A percentile compares a stretch with the other conserved stretches of the same genome.
phyloP scores from a whole-genome alignment of 2,113 vertebrate genomes.

The Pygathrix nemaeus region DNA sequence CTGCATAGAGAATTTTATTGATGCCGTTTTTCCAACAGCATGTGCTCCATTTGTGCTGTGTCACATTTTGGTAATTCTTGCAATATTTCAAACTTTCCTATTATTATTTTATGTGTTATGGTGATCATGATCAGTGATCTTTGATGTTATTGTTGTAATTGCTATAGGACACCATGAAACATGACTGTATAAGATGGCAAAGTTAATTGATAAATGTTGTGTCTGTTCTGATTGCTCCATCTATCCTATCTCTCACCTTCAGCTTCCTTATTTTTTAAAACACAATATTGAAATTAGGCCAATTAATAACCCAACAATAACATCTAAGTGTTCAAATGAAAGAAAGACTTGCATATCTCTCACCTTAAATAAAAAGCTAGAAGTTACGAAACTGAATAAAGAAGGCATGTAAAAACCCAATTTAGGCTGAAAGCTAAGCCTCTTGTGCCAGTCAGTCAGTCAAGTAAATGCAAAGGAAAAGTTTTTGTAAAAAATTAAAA shows the following conservation, averaged over 20 bases:
- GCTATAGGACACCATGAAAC: background rate
- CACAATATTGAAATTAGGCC: background rate
- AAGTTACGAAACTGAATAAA: background rate
- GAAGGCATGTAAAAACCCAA: background rate
- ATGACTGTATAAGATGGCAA: background rate
- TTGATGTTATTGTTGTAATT: background rate
- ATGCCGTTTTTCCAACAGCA: background rate
- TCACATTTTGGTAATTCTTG: background rate
- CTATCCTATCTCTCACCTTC: background rate
- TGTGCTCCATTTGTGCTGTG: background rate
- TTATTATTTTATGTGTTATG: background rate
- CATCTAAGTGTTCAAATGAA: background rate
- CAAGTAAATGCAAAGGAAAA: background rate
- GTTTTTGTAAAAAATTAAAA: background rate
- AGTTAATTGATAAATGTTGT: background rate
- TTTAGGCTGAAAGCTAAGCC: background rate
- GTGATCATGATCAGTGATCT: background rate
- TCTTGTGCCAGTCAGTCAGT: background rate
- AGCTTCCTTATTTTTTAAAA: background rate
- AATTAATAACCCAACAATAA: background rate
- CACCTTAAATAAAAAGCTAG: background rate
- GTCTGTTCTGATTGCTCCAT: background rate
- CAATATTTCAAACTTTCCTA: background rate
- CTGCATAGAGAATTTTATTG: background rate
- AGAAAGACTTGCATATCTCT: background rate